These are phyloP conservation scores for Proisotoma minuta DNA, from an alignment of 2,888 invertebrate genomes.

Conservation along the genomic window DNA sequence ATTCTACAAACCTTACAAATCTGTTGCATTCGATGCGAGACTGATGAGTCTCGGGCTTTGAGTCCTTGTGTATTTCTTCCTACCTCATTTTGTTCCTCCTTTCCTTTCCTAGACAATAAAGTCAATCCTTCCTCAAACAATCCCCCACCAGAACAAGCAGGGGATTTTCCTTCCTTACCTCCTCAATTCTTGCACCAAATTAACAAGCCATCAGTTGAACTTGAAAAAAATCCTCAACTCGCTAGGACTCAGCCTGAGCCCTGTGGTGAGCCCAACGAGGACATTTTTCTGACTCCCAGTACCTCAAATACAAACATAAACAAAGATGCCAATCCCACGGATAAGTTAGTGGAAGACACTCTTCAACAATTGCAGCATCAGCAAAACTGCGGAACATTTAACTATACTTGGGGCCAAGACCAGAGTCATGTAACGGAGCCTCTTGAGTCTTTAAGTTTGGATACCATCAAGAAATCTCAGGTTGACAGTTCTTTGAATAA, in stretches of 20 bases:
- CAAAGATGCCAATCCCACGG: too few relatives aligned
- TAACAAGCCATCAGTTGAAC: background rate
- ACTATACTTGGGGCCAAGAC: too few relatives aligned
- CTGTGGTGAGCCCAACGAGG: background rate
- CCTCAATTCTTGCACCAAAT: background rate
- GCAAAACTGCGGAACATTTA: too few relatives aligned
- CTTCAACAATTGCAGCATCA: too few relatives aligned
- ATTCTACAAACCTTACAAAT: conserved; percentile 3
- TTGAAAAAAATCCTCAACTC: conserved; percentile 1
- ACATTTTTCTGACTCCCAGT: conserved; percentile 6
- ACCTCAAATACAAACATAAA: background rate
- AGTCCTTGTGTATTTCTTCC: background rate
- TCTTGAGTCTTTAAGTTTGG: too few relatives aligned
- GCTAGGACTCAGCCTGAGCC: background rate
- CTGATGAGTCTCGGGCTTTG: background rate
- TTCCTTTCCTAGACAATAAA: background rate
- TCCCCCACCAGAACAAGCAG: background rate
- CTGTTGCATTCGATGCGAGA: background rate
- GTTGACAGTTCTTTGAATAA: too few relatives aligned
- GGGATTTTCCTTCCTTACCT: background rate
- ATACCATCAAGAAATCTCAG: too few relatives aligned
- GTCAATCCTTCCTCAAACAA: background rate
- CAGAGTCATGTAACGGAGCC: too few relatives aligned
- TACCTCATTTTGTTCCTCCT: background rate
- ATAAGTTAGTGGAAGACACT: too few relatives aligned